These are phyloP conservation scores for Neocrepidodera transversa DNA, from an alignment of 2,888 invertebrate species.

Conservation along the genomic window DNA sequence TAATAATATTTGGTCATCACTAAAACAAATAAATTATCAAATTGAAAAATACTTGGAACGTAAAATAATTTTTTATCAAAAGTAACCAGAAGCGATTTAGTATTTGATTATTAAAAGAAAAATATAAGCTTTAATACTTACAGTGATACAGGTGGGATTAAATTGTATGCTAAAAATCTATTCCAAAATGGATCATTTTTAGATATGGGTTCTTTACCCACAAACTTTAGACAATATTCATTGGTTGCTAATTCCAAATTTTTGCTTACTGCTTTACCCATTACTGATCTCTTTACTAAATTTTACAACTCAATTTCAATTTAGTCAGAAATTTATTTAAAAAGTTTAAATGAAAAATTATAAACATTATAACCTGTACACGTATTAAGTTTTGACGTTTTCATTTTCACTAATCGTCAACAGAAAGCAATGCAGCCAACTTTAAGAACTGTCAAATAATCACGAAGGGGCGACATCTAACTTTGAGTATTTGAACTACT, in stretches of 20 bases:
- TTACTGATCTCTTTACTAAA: conserved; percentile 52
- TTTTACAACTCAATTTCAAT: conserved; percentile 1
- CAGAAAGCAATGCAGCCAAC: too few species aligned
- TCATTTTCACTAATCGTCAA: not conserved
- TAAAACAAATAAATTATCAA: conserved; percentile 57
- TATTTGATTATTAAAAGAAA: too few species aligned
- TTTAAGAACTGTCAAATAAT: too few species aligned
- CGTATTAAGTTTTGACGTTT: conserved; percentile 27
- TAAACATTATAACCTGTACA: conserved; percentile 27
- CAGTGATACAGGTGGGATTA: conserved; percentile 80
- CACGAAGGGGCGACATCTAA: too few species aligned
- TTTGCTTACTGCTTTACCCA: conserved; percentile 85
- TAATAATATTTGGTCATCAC: conserved; percentile 80
- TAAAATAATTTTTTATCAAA: too few species aligned
- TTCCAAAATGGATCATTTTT: conserved; percentile 95
- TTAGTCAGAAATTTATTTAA: not conserved
- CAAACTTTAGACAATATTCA: conserved; percentile 79
- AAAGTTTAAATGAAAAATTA: conserved; percentile 13
- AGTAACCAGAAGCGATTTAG: too few species aligned
- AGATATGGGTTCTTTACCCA: conserved; percentile 79
- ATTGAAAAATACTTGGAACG: too few species aligned
- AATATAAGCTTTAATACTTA: too few species aligned
- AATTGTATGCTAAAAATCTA: conserved; percentile 88
- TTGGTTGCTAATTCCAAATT: conserved; percentile 82
- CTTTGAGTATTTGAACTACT: too few species aligned